Percentiles rank a stretch among this genome's conserved stretches.
These are phyloP conservation scores for Liolophura sinensis DNA, from an alignment of 1,140 invertebrate species.

Conservation along the genomic window DNA sequence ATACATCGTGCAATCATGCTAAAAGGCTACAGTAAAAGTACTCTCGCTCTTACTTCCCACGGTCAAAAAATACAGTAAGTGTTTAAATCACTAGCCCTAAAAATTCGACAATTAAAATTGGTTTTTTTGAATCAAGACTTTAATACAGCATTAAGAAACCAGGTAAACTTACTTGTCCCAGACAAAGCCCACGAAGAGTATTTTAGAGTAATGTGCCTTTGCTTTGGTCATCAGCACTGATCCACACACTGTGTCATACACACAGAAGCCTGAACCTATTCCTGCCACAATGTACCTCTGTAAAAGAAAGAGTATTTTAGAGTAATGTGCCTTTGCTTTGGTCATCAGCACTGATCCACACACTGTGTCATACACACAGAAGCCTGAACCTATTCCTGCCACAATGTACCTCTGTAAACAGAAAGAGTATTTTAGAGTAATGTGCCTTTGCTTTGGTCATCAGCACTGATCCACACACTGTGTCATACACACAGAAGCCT, in stretches of 20 bases:
- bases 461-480: neutral
- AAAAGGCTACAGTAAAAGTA: too few species aligned
- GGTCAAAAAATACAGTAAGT: too few species aligned
- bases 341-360: too few species aligned
- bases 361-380: slow-evolving; percentile 41
- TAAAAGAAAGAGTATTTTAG: slow-evolving; percentile 11
- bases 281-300: slow-evolving; percentile 44
- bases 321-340: too few species aligned
- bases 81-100: too few species aligned
- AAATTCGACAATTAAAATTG: too few species aligned
- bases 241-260: slow-evolving; percentile 35
- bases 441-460: slow-evolving; percentile 1
- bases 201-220: slow-evolving; percentile 44
- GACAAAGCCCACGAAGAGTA: slow-evolving; percentile 38
- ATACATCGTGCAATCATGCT: too few species aligned
- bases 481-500: slow-evolving; percentile 12
- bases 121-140: too few species aligned
- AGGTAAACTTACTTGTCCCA: slow-evolving; percentile 35
- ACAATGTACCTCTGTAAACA: slow-evolving; percentile 40
- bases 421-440: neutral
- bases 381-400: slow-evolving; percentile 41
- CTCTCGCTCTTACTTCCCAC: too few species aligned
- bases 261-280: slow-evolving; percentile 41
- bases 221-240: slow-evolving; percentile 31
- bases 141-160: too few species aligned